phyloP scores from a whole-genome alignment of 92 coral and sea anemone genomes.

The Siderastrea siderea region DNA sequence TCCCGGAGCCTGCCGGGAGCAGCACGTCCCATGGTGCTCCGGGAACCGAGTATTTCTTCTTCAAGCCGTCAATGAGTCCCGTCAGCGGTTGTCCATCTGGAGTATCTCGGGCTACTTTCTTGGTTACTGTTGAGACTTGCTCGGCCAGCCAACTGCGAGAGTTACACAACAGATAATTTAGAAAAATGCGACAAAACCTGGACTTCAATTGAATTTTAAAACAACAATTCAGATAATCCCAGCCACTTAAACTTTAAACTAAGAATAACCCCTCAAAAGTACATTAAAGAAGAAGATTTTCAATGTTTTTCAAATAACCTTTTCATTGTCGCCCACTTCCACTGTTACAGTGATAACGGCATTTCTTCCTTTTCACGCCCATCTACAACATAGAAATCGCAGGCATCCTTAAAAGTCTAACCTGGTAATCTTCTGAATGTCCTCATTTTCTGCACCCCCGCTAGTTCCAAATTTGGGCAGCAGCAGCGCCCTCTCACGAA shows the following conservation, averaged over 20 bases:
- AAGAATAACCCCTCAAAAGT: no score
- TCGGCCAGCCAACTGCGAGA: constrained; percentile 64
- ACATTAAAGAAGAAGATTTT: no score
- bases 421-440: constrained; percentile 66
- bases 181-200: background rate
- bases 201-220: no score
- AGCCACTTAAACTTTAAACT: no score
- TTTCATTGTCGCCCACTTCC: no score
- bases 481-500: constrained; percentile 62
- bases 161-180: background rate
- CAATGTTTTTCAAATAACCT: no score
- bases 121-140: constrained; percentile 42
- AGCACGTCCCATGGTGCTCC: constrained; percentile 67
- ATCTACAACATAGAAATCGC: no score
- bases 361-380: no score
- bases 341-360: no score
- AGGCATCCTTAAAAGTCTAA: background rate
- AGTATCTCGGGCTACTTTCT: constrained; percentile 63
- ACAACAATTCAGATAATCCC: no score
- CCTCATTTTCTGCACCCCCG: constrained; percentile 61
- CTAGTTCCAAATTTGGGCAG: constrained; percentile 84
- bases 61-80: constrained; percentile 53
- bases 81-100: constrained; percentile 72
- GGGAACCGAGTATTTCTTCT: constrained; percentile 74
- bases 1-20: constrained; percentile 79